phyloP scores from a whole-genome alignment of 2,113 vertebrate genomes.

The Corvus cornix region DNA sequence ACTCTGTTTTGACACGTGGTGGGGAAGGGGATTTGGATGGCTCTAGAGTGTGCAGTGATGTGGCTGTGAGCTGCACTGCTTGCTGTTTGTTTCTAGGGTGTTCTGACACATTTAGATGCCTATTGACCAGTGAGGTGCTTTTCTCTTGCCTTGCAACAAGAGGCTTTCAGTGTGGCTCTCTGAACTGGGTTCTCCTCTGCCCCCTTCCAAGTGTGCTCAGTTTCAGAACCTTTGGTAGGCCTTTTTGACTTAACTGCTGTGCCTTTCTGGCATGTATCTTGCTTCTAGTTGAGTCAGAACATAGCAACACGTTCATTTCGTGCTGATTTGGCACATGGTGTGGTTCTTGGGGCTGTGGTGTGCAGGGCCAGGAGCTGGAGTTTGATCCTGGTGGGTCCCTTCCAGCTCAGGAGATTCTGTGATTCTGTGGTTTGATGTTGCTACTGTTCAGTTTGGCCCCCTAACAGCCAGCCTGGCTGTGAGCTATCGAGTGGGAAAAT shows the following conservation, averaged over 20 bases:
- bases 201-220: background rate
- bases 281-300: background rate
- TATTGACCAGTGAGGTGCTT: background rate
- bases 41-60: background rate
- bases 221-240: background rate
- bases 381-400: background rate
- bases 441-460: background rate
- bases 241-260: background rate
- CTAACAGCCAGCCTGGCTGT: background rate
- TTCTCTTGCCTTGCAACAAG: background rate
- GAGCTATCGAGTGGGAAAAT: background rate
- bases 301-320: rapidly evolving
- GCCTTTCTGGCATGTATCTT: background rate
- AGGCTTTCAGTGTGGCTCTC: background rate
- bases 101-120: background rate
- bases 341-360: background rate
- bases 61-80: background rate
- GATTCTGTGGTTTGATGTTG: background rate
- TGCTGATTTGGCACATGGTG: background rate
- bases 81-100: background rate
- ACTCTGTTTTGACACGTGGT: background rate
- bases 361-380: background rate
- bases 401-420: background rate
- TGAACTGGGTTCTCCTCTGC: background rate
- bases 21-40: background rate